Evolutionary conservation across 2,797 vertebrate genomes (phyloP).

Genomic region (Ptychadena robeensis): DNA sequence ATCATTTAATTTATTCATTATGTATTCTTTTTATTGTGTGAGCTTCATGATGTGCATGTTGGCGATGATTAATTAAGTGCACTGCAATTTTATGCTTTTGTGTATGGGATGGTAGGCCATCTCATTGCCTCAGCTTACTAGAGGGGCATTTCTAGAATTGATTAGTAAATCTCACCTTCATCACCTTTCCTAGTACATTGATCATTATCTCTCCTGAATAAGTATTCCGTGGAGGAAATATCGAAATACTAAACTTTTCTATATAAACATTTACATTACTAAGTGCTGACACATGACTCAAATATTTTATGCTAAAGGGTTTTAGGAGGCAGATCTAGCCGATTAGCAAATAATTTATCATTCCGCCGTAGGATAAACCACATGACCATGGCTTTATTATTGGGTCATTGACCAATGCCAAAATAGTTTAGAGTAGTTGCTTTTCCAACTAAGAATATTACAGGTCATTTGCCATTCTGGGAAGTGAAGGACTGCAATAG

Average conservation of each 20-base stretch:
- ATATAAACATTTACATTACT: too few species aligned
- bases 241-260: too few species aligned
- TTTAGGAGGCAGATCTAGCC: too few species aligned
- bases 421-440: too few species aligned
- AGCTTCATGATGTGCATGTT: constrained; percentile 28
- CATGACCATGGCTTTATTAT: not conserved
- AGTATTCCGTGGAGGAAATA: too few species aligned
- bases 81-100: not conserved
- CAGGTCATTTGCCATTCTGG: too few species aligned
- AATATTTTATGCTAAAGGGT: too few species aligned
- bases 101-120: not conserved
- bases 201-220: too few species aligned
- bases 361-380: not conserved
- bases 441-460: too few species aligned
- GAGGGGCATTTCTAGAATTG: not conserved
- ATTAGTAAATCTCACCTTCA: not conserved
- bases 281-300: too few species aligned
- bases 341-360: not conserved
- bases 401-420: not conserved
- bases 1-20: constrained; percentile 49
- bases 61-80: constrained; percentile 19
- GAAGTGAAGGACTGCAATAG: too few species aligned
- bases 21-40: constrained; percentile 16
- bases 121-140: not conserved
- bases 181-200: too few species aligned